Conservation (phyloP, 2,113 vertebrate genomes). For the Fulmarus glacialis region DNA sequence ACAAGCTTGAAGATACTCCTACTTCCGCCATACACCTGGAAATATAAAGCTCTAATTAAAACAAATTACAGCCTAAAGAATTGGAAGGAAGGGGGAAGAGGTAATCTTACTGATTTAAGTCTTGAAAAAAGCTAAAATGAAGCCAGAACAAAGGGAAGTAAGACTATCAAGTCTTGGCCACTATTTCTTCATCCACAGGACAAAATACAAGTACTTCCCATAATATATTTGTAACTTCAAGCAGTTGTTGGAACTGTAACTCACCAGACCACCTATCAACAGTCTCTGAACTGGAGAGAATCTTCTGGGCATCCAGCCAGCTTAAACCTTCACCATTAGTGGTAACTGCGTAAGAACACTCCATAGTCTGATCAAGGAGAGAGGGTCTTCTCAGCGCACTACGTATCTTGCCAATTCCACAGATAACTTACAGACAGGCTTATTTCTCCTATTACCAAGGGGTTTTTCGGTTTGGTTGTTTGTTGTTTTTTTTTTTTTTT, state of each 20-base stretch:
- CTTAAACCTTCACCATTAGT: fast-evolving
- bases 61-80: not conserved
- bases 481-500: not conserved
- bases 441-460: no score
- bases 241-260: not conserved
- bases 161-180: not conserved
- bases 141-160: not conserved
- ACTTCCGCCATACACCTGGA: not conserved
- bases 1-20: not conserved
- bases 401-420: not conserved
- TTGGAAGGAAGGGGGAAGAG: not conserved
- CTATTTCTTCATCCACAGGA: not conserved
- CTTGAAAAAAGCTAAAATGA: not conserved
- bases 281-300: not conserved
- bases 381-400: not conserved
- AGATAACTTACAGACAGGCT: not conserved
- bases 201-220: not conserved
- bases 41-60: not conserved
- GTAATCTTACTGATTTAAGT: not conserved
- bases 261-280: not conserved
- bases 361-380: not conserved
- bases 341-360: fast-evolving
- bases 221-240: not conserved
- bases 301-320: not conserved
- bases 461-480: fast-evolving